A percentile compares a stretch with the other conserved stretches of the same genome.
These are phyloP conservation scores for Scaptomyza hsui DNA, from an alignment of 1,140 invertebrate genomes.

Conservation along the genomic window DNA sequence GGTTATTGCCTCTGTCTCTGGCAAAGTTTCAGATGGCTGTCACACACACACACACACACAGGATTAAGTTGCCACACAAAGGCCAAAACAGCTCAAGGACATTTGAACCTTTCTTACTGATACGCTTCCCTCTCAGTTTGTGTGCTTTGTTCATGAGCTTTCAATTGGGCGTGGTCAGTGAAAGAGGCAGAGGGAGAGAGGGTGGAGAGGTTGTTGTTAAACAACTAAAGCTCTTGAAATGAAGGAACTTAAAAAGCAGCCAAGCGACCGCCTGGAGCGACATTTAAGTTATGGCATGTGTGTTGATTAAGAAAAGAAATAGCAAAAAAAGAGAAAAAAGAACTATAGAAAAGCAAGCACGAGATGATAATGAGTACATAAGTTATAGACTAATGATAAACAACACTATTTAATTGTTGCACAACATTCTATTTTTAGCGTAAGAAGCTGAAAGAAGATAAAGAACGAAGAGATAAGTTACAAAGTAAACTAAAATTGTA, in stretches of 20 bases:
- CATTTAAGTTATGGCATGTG: constrained; percentile 35
- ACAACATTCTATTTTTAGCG: no score
- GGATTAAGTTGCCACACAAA: constrained; percentile 61
- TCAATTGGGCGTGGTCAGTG: constrained; percentile 46
- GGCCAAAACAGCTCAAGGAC: constrained; percentile 64
- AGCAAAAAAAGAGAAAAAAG: no score
- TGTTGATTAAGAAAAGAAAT: not conserved
- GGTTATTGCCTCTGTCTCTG: constrained; percentile 10
- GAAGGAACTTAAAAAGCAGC: constrained; percentile 13
- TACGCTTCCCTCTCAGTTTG: not conserved
- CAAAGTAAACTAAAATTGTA: no score
- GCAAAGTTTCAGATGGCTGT: constrained; percentile 46
- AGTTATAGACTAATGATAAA: not conserved
- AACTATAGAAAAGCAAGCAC: not conserved
- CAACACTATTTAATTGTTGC: constrained; percentile 2
- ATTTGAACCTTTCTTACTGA: constrained; percentile 30
- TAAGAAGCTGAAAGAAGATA: no score
- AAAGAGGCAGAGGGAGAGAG: constrained; percentile 13
- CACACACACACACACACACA: constrained; percentile 15
- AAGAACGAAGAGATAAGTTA: no score
- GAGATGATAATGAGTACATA: not conserved
- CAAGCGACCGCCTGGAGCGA: constrained; percentile 43
- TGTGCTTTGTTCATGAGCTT: constrained; percentile 35
- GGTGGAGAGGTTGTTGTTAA: constrained; percentile 38
- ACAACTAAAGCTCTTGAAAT: constrained; percentile 2